A percentile compares a stretch with the other conserved stretches of the same genome.
phyloP scores from a whole-genome alignment of 2,113 vertebrate species.

The Mormyrus iriodes region DNA sequence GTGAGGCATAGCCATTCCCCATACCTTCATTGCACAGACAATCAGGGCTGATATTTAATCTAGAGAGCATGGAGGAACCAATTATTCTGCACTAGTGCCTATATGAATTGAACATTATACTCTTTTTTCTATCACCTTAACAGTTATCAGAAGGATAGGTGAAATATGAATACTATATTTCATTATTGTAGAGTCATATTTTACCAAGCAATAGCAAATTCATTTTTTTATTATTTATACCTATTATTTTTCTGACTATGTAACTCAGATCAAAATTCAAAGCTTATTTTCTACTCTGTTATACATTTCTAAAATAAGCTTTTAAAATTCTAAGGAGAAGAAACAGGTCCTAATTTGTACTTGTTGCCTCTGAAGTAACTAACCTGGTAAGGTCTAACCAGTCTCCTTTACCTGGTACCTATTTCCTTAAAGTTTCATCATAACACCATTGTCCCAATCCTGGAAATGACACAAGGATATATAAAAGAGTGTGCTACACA shows the following conservation, averaged over 20 bases:
- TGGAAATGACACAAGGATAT: not conserved
- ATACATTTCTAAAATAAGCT: too few species aligned
- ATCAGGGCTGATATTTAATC: not conserved
- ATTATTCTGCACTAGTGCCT: not conserved
- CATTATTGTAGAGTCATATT: not conserved
- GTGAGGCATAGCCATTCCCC: not conserved
- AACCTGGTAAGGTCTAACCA: not conserved
- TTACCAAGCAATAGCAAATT: not conserved
- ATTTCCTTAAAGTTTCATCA: not conserved
- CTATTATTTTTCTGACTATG: not conserved
- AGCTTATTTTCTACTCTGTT: not conserved
- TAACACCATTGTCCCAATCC: not conserved
- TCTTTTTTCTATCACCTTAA: not conserved
- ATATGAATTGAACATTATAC: not conserved
- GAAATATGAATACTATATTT: not conserved
- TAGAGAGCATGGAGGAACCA: not conserved
- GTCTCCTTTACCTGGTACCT: not conserved
- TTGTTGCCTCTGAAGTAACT: not conserved
- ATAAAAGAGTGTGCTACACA: not conserved
- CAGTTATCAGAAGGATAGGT: not conserved
- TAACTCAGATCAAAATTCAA: not conserved
- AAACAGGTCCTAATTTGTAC: not conserved
- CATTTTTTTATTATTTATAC: not conserved
- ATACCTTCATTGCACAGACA: not conserved
- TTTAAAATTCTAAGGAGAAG: not conserved